These are phyloP conservation scores for Lissocephala sabroskyi DNA, from an alignment of 2,888 invertebrate genomes.

Conservation along the genomic window DNA sequence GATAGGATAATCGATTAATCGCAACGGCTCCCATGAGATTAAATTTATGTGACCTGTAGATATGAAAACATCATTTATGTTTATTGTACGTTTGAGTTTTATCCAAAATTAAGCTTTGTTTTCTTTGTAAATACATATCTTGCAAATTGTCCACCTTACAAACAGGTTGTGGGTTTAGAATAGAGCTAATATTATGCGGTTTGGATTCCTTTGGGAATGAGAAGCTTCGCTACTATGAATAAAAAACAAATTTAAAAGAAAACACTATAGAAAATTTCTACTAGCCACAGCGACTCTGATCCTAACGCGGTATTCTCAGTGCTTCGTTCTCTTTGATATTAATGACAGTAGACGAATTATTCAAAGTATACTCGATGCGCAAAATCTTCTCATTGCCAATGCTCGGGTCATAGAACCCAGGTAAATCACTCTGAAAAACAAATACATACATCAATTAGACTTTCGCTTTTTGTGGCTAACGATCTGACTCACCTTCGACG, in stretches of 20 bases:
- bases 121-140: no score
- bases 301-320: slow-evolving; percentile 79
- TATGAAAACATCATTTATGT: no score
- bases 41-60: no score
- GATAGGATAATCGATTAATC: no score
- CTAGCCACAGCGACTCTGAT: slow-evolving; percentile 30
- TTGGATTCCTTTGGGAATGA: background rate
- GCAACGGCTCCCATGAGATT: no score
- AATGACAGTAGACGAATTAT: slow-evolving; percentile 84
- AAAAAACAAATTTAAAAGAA: slow-evolving; percentile 34
- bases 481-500: slow-evolving; percentile 81
- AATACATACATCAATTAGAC: background rate
- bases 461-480: no score
- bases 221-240: background rate
- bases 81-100: no score
- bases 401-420: slow-evolving; percentile 97
- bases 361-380: slow-evolving; percentile 88
- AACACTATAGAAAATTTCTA: slow-evolving; percentile 54
- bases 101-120: no score
- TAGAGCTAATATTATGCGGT: background rate
- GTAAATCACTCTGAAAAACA: slow-evolving; percentile 84
- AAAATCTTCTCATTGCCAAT: slow-evolving; percentile 93
- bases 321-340: slow-evolving; percentile 86
- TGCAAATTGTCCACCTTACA: no score
- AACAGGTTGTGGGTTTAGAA: no score